These are phyloP conservation scores for Uria lomvia DNA, from an alignment of 2,113 vertebrate species.

Conservation along the genomic window DNA sequence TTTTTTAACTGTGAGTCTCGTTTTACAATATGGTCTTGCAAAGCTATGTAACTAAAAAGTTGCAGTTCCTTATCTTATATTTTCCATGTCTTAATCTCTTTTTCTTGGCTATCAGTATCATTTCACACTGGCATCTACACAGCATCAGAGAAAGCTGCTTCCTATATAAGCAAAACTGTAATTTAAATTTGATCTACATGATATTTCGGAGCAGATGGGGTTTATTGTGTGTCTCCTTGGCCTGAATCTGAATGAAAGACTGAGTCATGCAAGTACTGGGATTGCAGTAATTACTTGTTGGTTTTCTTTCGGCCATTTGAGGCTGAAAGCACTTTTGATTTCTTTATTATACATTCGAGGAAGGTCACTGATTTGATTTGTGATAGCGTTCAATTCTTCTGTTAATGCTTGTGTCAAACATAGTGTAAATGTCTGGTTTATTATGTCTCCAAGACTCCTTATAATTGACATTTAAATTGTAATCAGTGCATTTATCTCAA, in stretches of 20 bases:
- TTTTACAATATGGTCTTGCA: background rate
- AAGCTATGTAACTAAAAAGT: conserved; percentile 2
- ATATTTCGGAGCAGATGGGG: conserved; percentile 28
- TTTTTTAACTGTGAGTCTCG: background rate
- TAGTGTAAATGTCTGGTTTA: background rate
- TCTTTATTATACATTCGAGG: conserved; percentile 13
- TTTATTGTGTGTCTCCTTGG: conserved; percentile 20
- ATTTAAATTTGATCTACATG: conserved; percentile 26
- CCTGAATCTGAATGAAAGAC: conserved; percentile 33
- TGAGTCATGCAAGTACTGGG: background rate
- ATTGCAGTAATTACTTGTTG: conserved; percentile 52
- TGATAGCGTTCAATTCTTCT: background rate
- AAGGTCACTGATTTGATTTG: conserved; percentile 60
- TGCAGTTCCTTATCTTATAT: conserved; percentile 55
- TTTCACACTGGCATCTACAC: background rate
- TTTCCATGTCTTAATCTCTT: conserved; percentile 20
- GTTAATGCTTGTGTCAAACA: background rate
- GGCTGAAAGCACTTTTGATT: conserved; percentile 53
- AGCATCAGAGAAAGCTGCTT: background rate
- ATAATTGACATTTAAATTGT: conserved; percentile 28
- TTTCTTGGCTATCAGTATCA: background rate
- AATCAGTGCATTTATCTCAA: conserved; percentile 33
- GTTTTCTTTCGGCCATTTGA: conserved; percentile 48
- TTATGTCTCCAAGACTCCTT: background rate
- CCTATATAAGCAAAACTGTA: background rate